Percentiles rank a stretch among this genome's conserved stretches.
Evolutionary conservation across 2,113 vertebrate species (phyloP).

Genomic region (Daubentonia madagascariensis): DNA sequence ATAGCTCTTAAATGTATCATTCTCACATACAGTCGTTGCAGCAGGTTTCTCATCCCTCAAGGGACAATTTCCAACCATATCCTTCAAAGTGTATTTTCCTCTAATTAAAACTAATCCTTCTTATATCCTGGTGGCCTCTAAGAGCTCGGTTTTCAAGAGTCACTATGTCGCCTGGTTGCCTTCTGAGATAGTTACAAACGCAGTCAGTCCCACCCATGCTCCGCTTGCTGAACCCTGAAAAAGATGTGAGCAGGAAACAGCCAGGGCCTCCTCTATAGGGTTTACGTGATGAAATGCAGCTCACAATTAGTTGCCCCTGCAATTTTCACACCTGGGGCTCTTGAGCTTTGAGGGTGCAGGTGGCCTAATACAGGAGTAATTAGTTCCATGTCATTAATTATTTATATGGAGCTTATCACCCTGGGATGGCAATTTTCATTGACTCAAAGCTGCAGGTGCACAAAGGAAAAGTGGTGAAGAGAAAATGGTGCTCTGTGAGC

Average conservation of each 20-base stretch:
- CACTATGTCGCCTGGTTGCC: neutral
- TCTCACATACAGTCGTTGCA: neutral
- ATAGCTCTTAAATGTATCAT: neutral
- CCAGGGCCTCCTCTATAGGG: constrained; percentile 28
- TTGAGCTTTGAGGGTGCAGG: constrained; percentile 76
- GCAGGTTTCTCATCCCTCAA: constrained; percentile 17
- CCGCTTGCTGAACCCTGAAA: constrained; percentile 50
- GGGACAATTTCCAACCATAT: constrained; percentile 51
- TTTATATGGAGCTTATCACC: constrained; percentile 80
- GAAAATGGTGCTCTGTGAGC: neutral
- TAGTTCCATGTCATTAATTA: constrained; percentile 80
- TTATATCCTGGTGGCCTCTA: constrained; percentile 59
- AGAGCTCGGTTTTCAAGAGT: constrained; percentile 27
- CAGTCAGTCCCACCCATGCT: constrained; percentile 2
- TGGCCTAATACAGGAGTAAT: constrained; percentile 77
- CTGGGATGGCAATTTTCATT: constrained; percentile 72
- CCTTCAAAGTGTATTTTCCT: constrained; percentile 56
- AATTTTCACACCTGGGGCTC: constrained; percentile 79
- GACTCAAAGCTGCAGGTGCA: constrained; percentile 76
- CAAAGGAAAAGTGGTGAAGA: constrained; percentile 15
- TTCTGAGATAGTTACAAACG: constrained; percentile 46
- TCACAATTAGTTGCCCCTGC: constrained; percentile 71
- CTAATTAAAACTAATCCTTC: constrained; percentile 66
- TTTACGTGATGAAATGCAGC: constrained; percentile 65
- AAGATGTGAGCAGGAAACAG: constrained; percentile 48